Evolutionary conservation across 2,888 invertebrate genomes (phyloP).

Genomic region (Caenorhabditis doughertyi): DNA sequence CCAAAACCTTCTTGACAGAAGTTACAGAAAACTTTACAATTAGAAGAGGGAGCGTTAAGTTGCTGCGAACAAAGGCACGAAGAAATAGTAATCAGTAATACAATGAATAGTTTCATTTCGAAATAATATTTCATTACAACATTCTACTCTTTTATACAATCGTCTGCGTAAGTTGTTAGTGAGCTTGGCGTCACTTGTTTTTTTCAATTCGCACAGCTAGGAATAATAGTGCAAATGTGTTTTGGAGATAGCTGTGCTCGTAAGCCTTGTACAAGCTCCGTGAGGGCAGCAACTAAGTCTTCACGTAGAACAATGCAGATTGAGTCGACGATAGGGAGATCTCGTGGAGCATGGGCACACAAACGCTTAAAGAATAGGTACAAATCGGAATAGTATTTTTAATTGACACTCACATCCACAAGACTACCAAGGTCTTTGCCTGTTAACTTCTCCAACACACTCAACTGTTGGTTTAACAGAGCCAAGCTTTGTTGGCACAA

Average conservation of each 20-base stretch:
- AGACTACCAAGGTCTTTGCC: constrained; percentile 23
- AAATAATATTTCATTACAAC: too few species aligned
- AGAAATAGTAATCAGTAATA: neutral
- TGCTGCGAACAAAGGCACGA: neutral
- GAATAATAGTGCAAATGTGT: constrained; percentile 36
- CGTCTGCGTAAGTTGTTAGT: constrained; percentile 21
- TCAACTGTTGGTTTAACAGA: constrained; percentile 22
- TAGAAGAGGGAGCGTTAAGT: neutral
- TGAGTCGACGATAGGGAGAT: constrained; percentile 36
- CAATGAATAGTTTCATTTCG: neutral
- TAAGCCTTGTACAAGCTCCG: constrained; percentile 17
- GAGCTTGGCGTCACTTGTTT: too few species aligned
- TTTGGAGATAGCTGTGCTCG: constrained; percentile 22
- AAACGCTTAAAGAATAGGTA: neutral
- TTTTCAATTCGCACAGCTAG: constrained; percentile 14
- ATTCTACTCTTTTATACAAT: neutral
- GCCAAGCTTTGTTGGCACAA: constrained; percentile 30
- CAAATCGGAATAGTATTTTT: neutral
- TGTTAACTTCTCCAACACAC: constrained; percentile 21
- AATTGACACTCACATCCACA: constrained; percentile 9
- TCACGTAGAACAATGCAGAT: constrained; percentile 46
- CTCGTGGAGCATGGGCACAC: constrained; percentile 30
- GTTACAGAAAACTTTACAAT: constrained; percentile 40
- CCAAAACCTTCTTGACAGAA: constrained; percentile 35
- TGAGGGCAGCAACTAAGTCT: constrained; percentile 29